phyloP scores from a whole-genome alignment of 1,140 invertebrate genomes.

The Hermatobates lingyangjiaoensis region DNA sequence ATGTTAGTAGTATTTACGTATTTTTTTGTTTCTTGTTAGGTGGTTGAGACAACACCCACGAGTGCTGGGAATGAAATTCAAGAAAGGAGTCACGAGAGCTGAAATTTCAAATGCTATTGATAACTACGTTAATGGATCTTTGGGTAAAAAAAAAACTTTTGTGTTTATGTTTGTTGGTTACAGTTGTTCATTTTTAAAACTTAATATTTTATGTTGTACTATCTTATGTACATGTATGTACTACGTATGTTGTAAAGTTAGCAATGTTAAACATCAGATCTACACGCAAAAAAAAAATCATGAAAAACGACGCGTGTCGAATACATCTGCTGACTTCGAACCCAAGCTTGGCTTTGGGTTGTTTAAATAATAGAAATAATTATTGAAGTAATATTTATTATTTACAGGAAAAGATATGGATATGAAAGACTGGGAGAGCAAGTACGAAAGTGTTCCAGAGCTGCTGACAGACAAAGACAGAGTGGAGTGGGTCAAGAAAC shows the following conservation, averaged over 20 bases:
- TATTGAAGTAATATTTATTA: too few species aligned
- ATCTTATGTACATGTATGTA: too few species aligned
- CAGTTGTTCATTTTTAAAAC: too few species aligned
- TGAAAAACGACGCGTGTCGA: too few species aligned
- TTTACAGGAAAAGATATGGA: constrained; percentile 44
- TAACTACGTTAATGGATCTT: constrained; percentile 77
- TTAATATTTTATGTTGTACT: not conserved
- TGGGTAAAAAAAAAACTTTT: constrained; percentile 53
- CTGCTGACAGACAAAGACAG: constrained; percentile 47
- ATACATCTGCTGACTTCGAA: too few species aligned
- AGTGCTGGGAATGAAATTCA: constrained; percentile 72
- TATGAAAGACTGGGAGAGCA: constrained; percentile 37
- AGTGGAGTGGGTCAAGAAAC: constrained; percentile 53
- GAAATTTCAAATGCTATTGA: constrained; percentile 93
- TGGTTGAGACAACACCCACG: constrained; percentile 88
- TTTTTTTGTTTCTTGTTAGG: constrained; percentile 15
- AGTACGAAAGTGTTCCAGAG: constrained; percentile 57
- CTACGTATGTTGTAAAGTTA: too few species aligned
- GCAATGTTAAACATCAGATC: too few species aligned
- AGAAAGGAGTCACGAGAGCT: constrained; percentile 70
- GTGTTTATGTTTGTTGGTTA: too few species aligned
- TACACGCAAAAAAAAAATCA: too few species aligned
- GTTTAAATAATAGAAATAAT: too few species aligned
- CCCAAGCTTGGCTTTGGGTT: too few species aligned
- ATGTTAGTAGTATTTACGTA: too few species aligned